Conservation (phyloP, 2,113 vertebrate species). For the Pontoporia blainvillei region DNA sequence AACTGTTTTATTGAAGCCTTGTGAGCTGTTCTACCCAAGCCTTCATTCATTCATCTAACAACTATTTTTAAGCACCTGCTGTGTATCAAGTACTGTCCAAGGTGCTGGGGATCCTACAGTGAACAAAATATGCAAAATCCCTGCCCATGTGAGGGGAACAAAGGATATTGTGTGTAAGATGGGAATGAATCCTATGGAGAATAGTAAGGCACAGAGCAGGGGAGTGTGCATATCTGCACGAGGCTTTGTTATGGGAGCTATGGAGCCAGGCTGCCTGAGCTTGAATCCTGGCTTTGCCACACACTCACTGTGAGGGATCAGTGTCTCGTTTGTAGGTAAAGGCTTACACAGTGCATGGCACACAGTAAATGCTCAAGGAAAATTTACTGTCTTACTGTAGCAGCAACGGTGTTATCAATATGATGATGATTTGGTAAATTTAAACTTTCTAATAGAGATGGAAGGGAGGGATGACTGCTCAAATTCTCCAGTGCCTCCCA, state of each 20-base stretch:
- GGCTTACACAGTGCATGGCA: not conserved
- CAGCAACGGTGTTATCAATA: not conserved
- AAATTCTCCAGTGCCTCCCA: not conserved
- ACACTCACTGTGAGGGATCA: accelerated
- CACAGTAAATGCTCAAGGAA: not conserved
- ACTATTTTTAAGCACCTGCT: not conserved
- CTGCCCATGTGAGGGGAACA: not conserved
- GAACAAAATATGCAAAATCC: not conserved
- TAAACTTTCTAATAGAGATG: not conserved
- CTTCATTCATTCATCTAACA: not conserved
- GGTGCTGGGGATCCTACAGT: not conserved
- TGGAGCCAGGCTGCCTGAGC: not conserved
- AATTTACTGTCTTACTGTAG: not conserved
- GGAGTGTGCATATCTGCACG: not conserved
- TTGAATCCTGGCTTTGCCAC: not conserved
- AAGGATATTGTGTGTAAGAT: not conserved
- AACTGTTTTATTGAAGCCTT: not conserved
- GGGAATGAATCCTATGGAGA: not conserved
- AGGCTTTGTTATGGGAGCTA: not conserved
- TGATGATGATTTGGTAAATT: not conserved
- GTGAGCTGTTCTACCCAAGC: not conserved
- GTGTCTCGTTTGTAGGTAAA: not conserved
- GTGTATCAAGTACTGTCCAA: not conserved
- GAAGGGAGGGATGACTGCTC: not conserved
- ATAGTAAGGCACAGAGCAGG: not conserved